These are phyloP conservation scores for Tipula helvola DNA, from an alignment of 2,888 invertebrate species.

Conservation along the genomic window DNA sequence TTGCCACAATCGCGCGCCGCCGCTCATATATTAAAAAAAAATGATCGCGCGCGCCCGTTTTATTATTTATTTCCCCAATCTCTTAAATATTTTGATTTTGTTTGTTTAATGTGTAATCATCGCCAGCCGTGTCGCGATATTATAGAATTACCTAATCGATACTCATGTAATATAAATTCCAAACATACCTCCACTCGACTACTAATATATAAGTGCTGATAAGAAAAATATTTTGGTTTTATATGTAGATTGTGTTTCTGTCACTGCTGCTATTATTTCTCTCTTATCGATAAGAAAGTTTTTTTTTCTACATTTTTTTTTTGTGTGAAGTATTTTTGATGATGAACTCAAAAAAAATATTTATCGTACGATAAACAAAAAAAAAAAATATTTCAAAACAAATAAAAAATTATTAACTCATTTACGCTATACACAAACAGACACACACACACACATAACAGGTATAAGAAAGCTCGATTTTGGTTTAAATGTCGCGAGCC, in stretches of 20 bases:
- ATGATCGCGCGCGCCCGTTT: not conserved
- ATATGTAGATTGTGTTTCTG: not conserved
- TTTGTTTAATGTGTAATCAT: not conserved
- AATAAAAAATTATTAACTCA: not conserved
- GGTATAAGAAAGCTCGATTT: not conserved
- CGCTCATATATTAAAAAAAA: not conserved
- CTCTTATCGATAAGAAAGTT: not conserved
- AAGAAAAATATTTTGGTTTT: not conserved
- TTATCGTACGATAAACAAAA: not conserved
- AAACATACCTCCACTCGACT: constrained; percentile 4
- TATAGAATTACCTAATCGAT: not conserved
- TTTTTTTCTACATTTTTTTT: not conserved
- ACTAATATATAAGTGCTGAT: not conserved
- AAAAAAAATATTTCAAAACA: not conserved
- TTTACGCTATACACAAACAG: not conserved
- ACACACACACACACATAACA: not conserved
- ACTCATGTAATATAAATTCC: not conserved
- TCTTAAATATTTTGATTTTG: not conserved
- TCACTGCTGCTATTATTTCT: not conserved
- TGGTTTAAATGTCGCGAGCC: not conserved
- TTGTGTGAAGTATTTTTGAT: not conserved
- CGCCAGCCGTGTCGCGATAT: not conserved
- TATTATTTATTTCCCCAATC: not conserved
- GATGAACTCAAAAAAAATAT: not conserved
- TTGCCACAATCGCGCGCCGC: not conserved